Evolutionary conservation across 2,113 vertebrate species (phyloP), one percentile per base, ranked within the genome.

Genomic region (Camelus dromedarius): DNA sequence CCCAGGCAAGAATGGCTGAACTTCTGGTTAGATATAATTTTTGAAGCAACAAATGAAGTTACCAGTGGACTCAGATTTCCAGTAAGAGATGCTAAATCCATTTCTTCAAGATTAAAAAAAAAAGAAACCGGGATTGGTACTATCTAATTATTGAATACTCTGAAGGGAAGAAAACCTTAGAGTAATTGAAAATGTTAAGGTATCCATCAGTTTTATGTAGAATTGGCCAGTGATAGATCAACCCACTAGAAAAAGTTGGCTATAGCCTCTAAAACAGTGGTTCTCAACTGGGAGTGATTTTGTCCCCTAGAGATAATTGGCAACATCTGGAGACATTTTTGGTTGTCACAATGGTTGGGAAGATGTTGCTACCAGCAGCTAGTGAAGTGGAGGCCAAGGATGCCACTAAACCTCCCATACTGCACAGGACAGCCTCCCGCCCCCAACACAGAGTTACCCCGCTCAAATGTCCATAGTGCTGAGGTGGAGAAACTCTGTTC

Each of bases 1-100:
- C 98, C 99, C 70, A 99, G 98, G 97, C 98, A 99, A 97, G 99
- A 99, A 96, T 99, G 97, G 94, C 98, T 99, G 96, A 99, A 99
- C 98, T 99, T 99, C 98, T 99, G 99, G 99, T 99, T 99, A 99
- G 99, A 99, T 98, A 99, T 99, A 95, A 99, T 99, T 75, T 99
- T 99, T 60, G 99, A 99, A 97, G 99, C 99, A 96, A 99, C 99
- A 16, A 99, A 99, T 87, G 97, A 98, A 93, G 99, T 98, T 95
- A 99, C 99, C 81, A 99, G 99, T 66, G 99, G 99, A 90, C 98
- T 99, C 94, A 99, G 99, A 93, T 99, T 99, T 98, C 99, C 99
- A 60, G 99, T 99, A 99, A 98, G 98, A 96, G 93, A 76, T 60
- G 85, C 35, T 91, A 95, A 85, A 92, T 91, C 19, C 24, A 64